phyloP scores from a whole-genome alignment of 2,888 invertebrate genomes.

The Melinaea marsaeus region DNA sequence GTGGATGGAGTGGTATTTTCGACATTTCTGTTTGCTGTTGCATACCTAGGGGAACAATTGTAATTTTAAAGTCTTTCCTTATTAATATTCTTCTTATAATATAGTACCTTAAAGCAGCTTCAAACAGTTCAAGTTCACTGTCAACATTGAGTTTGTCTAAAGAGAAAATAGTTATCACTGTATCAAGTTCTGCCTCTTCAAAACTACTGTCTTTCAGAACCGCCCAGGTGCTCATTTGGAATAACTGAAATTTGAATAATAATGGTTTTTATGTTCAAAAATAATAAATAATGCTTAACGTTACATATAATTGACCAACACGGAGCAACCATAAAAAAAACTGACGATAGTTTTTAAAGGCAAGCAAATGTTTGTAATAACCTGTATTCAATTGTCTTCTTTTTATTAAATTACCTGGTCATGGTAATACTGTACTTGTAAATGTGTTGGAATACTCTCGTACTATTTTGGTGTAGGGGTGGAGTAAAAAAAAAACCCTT shows the following conservation, averaged over 20 bases:
- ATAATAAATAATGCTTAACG: neutral
- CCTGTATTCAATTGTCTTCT: too few species aligned
- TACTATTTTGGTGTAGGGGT: too few species aligned
- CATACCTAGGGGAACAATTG: constrained; percentile 39
- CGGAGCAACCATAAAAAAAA: too few species aligned
- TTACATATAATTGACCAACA: too few species aligned
- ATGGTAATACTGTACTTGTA: too few species aligned
- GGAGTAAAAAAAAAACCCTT: too few species aligned
- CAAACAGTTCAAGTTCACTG: constrained; percentile 87
- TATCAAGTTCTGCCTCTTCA: constrained; percentile 86
- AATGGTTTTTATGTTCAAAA: neutral
- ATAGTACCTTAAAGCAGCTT: constrained; percentile 79
- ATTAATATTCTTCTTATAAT: neutral
- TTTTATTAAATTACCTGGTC: too few species aligned
- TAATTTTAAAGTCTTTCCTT: neutral
- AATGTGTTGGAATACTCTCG: too few species aligned
- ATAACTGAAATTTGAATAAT: constrained; percentile 74
- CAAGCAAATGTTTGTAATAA: too few species aligned
- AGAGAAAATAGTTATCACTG: constrained; percentile 85
- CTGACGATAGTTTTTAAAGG: too few species aligned
- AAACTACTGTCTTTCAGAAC: constrained; percentile 86
- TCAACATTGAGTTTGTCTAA: constrained; percentile 84
- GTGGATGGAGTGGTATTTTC: constrained; percentile 54
- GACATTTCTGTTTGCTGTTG: constrained; percentile 53
- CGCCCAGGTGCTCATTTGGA: constrained; percentile 85